Percentiles rank a stretch among this genome's conserved stretches.
Evolutionary conservation across 2,888 invertebrate genomes (phyloP).

Genomic region (Volucella inflata): DNA sequence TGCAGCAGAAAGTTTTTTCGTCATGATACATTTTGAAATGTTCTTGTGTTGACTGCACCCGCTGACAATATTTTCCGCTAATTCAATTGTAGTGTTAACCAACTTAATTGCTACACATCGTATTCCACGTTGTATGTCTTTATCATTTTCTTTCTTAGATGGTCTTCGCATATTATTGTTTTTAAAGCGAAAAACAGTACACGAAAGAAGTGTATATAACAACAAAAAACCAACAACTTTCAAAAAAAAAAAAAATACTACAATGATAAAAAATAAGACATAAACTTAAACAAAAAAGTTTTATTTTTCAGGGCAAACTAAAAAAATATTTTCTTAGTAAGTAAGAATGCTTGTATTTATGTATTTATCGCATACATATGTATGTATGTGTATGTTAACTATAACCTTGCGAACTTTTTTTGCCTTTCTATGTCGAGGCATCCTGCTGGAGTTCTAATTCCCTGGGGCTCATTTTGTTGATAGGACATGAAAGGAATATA

Average conservation of each 20-base stretch:
- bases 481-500: slow-evolving; percentile 67
- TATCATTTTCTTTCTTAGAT: neutral
- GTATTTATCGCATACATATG: no score
- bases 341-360: neutral
- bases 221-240: neutral
- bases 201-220: neutral
- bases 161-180: neutral
- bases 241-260: neutral
- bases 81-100: slow-evolving; percentile 17
- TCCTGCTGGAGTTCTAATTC: slow-evolving; percentile 22
- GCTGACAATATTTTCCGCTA: slow-evolving; percentile 33
- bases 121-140: slow-evolving; percentile 20
- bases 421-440: neutral
- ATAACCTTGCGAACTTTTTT: neutral
- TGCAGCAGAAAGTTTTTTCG: neutral
- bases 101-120: slow-evolving; percentile 25
- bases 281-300: slow-evolving; percentile 8
- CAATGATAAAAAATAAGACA: neutral
- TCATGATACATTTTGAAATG: slow-evolving; percentile 4
- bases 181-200: neutral
- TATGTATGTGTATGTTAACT: no score
- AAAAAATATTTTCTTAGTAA: slow-evolving; percentile 64
- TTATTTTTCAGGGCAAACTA: slow-evolving; percentile 30
- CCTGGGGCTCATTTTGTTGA: slow-evolving; percentile 67
- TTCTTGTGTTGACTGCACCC: neutral